Conservation (phyloP, 2,888 invertebrate species). For the Vanessa cardui region DNA sequence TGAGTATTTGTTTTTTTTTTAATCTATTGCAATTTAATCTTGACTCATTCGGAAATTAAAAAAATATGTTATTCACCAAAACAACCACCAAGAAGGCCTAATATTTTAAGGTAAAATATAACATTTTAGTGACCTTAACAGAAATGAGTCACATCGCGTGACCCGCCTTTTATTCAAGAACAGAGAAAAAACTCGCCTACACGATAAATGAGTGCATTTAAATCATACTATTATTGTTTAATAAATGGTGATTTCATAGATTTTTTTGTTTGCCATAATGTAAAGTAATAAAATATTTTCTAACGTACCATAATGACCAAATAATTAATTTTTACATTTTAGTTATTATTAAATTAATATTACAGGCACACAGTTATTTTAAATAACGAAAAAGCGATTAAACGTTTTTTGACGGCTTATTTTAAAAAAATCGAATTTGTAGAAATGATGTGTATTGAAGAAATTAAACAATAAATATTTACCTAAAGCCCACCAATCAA, state of each 20-base stretch:
- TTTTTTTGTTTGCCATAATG: no score
- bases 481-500: constrained; percentile 99
- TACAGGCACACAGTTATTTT: no score
- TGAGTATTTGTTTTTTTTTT: no score
- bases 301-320: no score
- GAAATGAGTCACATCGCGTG: constrained; percentile 37
- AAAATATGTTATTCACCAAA: neutral
- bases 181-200: constrained; percentile 24
- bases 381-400: no score
- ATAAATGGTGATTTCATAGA: no score
- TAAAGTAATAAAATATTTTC: no score
- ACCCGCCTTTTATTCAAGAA: constrained; percentile 30
- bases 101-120: neutral
- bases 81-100: neutral
- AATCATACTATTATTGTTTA: neutral
- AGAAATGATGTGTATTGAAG: neutral
- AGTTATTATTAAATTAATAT: no score
- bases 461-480: constrained; percentile 45
- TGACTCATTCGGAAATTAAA: neutral
- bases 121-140: constrained; percentile 29
- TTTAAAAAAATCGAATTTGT: no score
- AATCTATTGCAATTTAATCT: no score
- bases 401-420: no score
- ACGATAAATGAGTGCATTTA: constrained; percentile 7
- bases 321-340: no score